Conservation (phyloP, 2,797 vertebrate species). For the Pogonophryne albipinna region DNA sequence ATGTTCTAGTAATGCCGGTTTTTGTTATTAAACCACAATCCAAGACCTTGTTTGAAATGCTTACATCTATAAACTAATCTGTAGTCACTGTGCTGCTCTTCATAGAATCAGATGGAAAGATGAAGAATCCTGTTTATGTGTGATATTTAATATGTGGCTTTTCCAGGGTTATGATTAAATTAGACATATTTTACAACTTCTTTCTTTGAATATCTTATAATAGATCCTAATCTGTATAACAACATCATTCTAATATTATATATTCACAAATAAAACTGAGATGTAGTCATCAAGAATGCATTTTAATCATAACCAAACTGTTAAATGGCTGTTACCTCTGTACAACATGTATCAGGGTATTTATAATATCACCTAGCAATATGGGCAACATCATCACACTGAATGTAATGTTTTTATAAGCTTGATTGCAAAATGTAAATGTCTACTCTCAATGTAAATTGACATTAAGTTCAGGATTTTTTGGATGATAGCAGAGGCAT, state of each 20-base stretch:
- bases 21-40: slow-evolving; percentile 10
- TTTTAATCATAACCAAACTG: background rate
- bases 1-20: background rate
- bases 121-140: background rate
- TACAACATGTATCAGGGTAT: background rate
- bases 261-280: background rate
- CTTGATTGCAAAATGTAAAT: background rate
- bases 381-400: background rate
- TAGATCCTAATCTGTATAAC: background rate
- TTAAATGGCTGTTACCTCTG: background rate
- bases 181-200: background rate
- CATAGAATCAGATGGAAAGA: background rate
- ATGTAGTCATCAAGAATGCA: background rate
- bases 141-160: background rate
- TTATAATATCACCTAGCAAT: background rate
- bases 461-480: background rate
- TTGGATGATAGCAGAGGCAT: background rate
- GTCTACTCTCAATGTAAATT: background rate
- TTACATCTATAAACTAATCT: background rate
- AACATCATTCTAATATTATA: background rate
- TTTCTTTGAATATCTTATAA: background rate
- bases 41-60: background rate
- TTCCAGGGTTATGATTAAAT: background rate
- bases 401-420: background rate
- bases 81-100: background rate